Conservation (phyloP, 2,113 vertebrate species). For the Sigmodon hispidus region DNA sequence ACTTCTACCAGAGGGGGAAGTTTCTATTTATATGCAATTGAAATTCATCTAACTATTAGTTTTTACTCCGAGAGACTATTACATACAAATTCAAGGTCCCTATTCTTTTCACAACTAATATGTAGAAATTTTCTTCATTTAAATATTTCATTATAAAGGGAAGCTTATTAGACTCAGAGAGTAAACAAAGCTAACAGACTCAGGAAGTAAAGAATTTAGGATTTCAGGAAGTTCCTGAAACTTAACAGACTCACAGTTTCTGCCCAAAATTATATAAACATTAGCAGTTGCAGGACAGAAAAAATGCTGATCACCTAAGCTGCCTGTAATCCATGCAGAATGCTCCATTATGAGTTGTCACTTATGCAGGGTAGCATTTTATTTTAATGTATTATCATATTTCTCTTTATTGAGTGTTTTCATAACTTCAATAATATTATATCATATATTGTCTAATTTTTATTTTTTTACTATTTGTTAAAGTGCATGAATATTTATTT, state of each 20-base stretch:
- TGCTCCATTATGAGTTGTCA: not conserved
- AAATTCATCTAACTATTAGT: not conserved
- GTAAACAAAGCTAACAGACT: not conserved
- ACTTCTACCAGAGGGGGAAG: too few relatives aligned
- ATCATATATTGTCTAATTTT: not conserved
- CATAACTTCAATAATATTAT: not conserved
- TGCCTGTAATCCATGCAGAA: not conserved
- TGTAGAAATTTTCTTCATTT: not conserved
- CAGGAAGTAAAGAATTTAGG: not conserved
- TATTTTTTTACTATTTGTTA: not conserved
- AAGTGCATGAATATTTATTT: not conserved
- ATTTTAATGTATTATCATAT: not conserved
- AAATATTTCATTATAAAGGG: not conserved
- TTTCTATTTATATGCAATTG: slow-evolving; percentile 2
- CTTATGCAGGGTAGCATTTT: not conserved
- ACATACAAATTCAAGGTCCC: not conserved
- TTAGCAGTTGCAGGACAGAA: not conserved
- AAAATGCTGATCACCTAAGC: not conserved
- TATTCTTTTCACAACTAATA: not conserved
- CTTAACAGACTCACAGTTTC: not conserved
- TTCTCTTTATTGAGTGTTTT: not conserved
- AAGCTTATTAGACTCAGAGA: not conserved
- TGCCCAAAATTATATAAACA: not conserved
- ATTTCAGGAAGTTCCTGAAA: not conserved
- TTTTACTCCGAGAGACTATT: not conserved